Conservation (phyloP, 2,888 invertebrate species). For the Germaria angustata region DNA sequence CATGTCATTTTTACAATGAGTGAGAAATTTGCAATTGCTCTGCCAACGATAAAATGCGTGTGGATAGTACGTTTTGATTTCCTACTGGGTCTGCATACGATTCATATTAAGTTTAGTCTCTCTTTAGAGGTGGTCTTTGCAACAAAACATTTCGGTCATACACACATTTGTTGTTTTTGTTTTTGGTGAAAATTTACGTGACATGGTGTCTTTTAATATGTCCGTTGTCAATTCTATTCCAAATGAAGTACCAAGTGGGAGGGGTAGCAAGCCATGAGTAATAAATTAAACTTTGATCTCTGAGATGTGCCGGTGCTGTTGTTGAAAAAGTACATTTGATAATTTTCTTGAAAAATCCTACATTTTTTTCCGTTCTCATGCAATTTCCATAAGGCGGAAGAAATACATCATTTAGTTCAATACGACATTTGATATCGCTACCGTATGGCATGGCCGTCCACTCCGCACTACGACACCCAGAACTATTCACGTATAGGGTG, state of each 20-base stretch:
- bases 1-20: no score
- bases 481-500: not conserved
- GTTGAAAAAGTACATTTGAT: slow-evolving; percentile 1
- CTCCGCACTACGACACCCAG: not conserved
- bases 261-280: not conserved
- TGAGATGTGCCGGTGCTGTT: slow-evolving; percentile 45
- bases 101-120: not conserved
- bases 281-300: slow-evolving; percentile 31
- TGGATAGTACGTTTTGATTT: not conserved
- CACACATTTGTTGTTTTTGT: not conserved
- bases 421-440: slow-evolving; percentile 65
- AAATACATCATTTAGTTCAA: slow-evolving; percentile 60
- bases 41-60: no score
- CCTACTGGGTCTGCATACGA: not conserved
- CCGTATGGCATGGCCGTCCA: slow-evolving; percentile 48
- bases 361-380: slow-evolving; percentile 39
- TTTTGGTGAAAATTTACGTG: slow-evolving; percentile 67
- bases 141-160: slow-evolving; percentile 65
- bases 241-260: not conserved
- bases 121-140: slow-evolving; percentile 61
- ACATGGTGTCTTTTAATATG: slow-evolving; percentile 73
- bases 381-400: slow-evolving; percentile 28
- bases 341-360: not conserved
- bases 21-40: no score
- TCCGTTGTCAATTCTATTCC: slow-evolving; percentile 49